Evolutionary conservation across 1,140 invertebrate genomes (phyloP).

Genomic region (Camponotus pennsylvanicus): DNA sequence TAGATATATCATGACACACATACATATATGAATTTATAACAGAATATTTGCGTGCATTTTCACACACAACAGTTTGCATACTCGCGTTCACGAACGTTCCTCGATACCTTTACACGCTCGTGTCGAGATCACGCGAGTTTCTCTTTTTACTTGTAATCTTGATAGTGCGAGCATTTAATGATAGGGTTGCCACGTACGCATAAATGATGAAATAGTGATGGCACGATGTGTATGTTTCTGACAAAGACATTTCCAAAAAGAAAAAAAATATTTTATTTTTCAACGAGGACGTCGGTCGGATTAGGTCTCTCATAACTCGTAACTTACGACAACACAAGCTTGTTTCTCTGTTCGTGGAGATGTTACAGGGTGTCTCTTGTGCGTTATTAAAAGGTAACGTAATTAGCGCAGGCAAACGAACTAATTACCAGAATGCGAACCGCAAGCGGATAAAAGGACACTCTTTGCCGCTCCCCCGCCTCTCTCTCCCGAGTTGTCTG

Average conservation of each 20-base stretch:
- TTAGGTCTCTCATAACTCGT: constrained; percentile 51
- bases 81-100: constrained; percentile 24
- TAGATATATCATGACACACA: neutral
- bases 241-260: constrained; percentile 28
- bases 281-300: constrained; percentile 6
- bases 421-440: constrained; percentile 85
- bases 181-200: neutral
- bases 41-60: constrained; percentile 21
- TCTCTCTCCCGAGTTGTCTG: constrained; percentile 42
- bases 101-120: constrained; percentile 16
- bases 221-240: constrained; percentile 25
- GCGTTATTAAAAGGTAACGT: constrained; percentile 80
- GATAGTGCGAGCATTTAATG: constrained; percentile 32
- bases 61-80: neutral
- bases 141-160: constrained; percentile 50
- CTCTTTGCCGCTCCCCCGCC: neutral
- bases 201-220: constrained; percentile 37
- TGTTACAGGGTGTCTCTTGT: constrained; percentile 69
- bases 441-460: constrained; percentile 79
- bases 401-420: constrained; percentile 85
- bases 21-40: neutral
- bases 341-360: constrained; percentile 52
- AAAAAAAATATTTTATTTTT: constrained; percentile 27
- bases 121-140: constrained; percentile 64
- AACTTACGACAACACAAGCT: constrained; percentile 39